These are phyloP conservation scores for Monopis laevigella DNA, from an alignment of 2,888 invertebrate genomes.

Conservation along the genomic window DNA sequence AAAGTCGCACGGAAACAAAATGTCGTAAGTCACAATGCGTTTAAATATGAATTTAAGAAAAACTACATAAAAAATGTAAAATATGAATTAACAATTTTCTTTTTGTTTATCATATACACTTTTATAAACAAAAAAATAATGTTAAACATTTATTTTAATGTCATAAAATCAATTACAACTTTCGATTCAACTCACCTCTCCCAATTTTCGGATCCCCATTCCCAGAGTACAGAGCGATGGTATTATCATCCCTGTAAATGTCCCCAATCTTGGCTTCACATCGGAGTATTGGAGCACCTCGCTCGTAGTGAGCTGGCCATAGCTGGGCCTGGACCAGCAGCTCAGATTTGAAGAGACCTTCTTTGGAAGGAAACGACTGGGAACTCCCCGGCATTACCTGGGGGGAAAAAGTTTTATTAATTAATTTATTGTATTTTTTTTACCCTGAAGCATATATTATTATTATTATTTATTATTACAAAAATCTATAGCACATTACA, in stretches of 20 bases:
- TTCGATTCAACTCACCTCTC: slow-evolving; percentile 63
- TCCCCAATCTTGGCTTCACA: slow-evolving; percentile 73
- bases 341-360: slow-evolving; percentile 68
- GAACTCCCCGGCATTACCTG: slow-evolving; percentile 56
- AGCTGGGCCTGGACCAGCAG: slow-evolving; percentile 69
- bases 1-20: too few species aligned
- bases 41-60: too few species aligned
- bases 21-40: too few species aligned
- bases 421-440: too few species aligned
- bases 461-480: too few species aligned
- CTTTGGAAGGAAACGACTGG: slow-evolving; percentile 47
- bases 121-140: too few species aligned
- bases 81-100: too few species aligned
- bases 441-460: too few species aligned
- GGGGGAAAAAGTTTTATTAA: slow-evolving; percentile 18
- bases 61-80: too few species aligned
- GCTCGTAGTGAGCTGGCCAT: slow-evolving; percentile 70
- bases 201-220: slow-evolving; percentile 76
- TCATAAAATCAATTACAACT: neutral
- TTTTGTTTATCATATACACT: too few species aligned
- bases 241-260: slow-evolving; percentile 69
- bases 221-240: slow-evolving; percentile 68
- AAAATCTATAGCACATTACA: too few species aligned
- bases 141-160: too few species aligned
- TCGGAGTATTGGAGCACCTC: slow-evolving; percentile 71